Evolutionary conservation across 2,888 invertebrate genomes (phyloP).

Genomic region (Ryuthela nishihirai): DNA sequence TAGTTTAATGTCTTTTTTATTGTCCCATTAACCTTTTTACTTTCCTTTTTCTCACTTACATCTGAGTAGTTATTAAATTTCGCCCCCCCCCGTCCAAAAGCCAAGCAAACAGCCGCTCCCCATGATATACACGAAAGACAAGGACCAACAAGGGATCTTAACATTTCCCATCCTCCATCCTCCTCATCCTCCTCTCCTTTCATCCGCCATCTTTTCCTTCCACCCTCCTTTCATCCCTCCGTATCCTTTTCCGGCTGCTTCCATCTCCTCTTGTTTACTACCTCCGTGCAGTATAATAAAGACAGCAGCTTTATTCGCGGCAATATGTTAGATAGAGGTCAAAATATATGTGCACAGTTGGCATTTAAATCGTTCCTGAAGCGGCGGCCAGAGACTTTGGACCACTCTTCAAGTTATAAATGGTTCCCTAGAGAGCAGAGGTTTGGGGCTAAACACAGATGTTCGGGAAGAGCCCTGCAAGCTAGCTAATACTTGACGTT

Average conservation of each 20-base stretch:
- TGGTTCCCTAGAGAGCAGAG: conserved; percentile 22
- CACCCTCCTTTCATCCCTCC: too few relatives aligned
- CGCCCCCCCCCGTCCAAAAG: too few relatives aligned
- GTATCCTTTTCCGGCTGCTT: background rate
- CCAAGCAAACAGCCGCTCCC: too few relatives aligned
- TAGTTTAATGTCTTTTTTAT: too few relatives aligned
- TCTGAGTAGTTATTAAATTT: too few relatives aligned
- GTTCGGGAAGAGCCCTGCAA: conserved; percentile 18
- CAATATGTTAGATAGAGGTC: conserved; percentile 30
- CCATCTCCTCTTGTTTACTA: conserved; percentile 14
- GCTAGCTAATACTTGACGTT: conserved; percentile 26
- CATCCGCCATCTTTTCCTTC: too few relatives aligned
- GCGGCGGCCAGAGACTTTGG: conserved; percentile 8
- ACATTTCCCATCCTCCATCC: too few relatives aligned
- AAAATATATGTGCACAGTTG: conserved; percentile 32
- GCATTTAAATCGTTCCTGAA: conserved; percentile 34
- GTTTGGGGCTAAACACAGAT: conserved; percentile 5
- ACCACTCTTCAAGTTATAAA: conserved; percentile 16
- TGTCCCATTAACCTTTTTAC: too few relatives aligned
- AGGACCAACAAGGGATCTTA: too few relatives aligned
- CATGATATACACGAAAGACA: too few relatives aligned
- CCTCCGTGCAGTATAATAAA: conserved; percentile 19
- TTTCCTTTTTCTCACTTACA: too few relatives aligned
- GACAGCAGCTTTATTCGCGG: conserved; percentile 28
- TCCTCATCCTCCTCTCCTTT: too few relatives aligned